phyloP scores from a whole-genome alignment of 2,888 invertebrate genomes.

The Sphinx pinastri region DNA sequence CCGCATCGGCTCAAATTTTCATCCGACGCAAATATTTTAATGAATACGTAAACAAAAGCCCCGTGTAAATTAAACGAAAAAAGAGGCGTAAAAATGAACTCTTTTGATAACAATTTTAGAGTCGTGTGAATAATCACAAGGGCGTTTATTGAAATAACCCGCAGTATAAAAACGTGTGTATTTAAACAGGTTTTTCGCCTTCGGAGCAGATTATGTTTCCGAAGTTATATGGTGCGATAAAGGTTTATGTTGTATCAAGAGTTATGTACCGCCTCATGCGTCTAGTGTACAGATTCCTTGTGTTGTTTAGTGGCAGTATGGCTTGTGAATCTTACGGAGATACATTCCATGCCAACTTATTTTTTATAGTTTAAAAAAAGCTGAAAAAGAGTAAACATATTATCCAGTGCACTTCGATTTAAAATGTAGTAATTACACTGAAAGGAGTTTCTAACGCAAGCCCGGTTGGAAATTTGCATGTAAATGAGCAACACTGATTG shows the following conservation, averaged over 20 bases:
- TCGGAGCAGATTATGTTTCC: constrained; percentile 22
- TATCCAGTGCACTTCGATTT: constrained; percentile 22
- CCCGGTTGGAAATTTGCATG: constrained; percentile 58
- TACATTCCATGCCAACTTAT: too few relatives aligned
- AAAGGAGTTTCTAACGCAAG: constrained; percentile 24
- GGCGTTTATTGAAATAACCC: constrained; percentile 32
- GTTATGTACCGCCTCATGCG: too few relatives aligned
- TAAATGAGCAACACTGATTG: constrained; percentile 62
- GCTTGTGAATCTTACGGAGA: too few relatives aligned
- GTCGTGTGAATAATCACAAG: constrained; percentile 28
- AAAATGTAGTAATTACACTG: constrained; percentile 30
- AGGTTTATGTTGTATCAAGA: neutral
- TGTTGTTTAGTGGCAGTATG: too few relatives aligned
- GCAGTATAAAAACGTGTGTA: constrained; percentile 24
- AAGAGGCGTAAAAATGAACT: constrained; percentile 23
- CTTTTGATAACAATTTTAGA: constrained; percentile 28
- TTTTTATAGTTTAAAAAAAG: constrained; percentile 3
- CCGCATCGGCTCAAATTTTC: constrained; percentile 15
- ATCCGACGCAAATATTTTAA: constrained; percentile 26
- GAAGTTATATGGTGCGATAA: neutral
- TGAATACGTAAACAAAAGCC: constrained; percentile 23
- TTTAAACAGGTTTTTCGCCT: neutral
- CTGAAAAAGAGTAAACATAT: constrained; percentile 20
- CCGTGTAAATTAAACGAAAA: constrained; percentile 15
- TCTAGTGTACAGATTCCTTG: too few relatives aligned